Base-by-base conservation (phyloP, 2,888 invertebrate genomes). In the Acrobasis suavella region DNA sequence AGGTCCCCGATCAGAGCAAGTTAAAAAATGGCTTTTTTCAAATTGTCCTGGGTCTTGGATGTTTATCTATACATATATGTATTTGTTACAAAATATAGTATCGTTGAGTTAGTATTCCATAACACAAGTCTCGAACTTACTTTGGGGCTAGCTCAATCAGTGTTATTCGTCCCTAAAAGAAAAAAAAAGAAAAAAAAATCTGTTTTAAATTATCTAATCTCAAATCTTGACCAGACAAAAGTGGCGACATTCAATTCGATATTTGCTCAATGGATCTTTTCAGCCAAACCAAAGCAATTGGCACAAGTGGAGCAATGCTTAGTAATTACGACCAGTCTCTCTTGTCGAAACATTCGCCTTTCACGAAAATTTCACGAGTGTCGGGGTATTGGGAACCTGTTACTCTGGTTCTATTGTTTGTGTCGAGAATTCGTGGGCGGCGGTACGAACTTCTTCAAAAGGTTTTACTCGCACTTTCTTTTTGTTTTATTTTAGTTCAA, bases 331-430 rank as follows among this genome's bases (percentile, higher is more conserved):
- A 64, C 65, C 67, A 62, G 74, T 70, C 73, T 75, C 15, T 71
- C 69, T 71, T 67, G 61, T 64, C 67, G 65, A 77, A 77, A 75
- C 62, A 65, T 62, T 66, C 65, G 66, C 71, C 69, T 78, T 79
- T 80, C 77, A 80, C 79, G 74, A 72, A 66, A 77, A 73, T 79
- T 80, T 77, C 71, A 75, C 70, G 65, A 76, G 74, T 77, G 72
- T 67, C 71, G 71, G 66, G 69, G 68, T 69, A 62, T 70, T 60
- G 42, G 42, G 67, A 74, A 75, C 72, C 69, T 67, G 75, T 74
- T 71, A 68, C 70, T 70, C 69, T 63, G 61, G 32, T 54, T 54
- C 59, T 16, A 55, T 15, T 38, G 38, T 55, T 55, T 55, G 10
- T 15, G 32, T 51, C 12, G 2, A 17, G 42, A 14, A 32, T 32